Conservation (phyloP, 37 sponge, comb jelly and placozoan species). For the Crambe crambe region DNA sequence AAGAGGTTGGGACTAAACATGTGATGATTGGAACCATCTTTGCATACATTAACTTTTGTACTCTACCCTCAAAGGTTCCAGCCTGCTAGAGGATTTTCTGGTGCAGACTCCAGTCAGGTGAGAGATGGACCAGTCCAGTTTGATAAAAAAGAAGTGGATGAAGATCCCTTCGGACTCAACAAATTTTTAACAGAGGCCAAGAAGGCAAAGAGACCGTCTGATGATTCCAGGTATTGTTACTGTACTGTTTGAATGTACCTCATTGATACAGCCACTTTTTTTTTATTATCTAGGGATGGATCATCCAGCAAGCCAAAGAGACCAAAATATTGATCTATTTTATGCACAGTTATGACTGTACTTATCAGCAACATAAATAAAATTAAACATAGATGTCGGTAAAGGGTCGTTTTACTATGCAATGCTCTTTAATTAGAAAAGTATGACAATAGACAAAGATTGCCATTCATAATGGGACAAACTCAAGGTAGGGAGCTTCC, state of each 20-base stretch:
- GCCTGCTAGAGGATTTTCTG: slow-evolving; percentile 92
- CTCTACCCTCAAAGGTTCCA: slow-evolving; percentile 66
- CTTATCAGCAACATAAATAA: too few species aligned
- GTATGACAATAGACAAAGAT: too few species aligned
- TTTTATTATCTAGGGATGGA: too few species aligned
- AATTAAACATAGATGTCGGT: too few species aligned
- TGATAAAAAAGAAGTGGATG: slow-evolving; percentile 87
- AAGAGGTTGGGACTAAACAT: background rate
- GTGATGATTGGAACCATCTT: background rate
- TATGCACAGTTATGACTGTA: too few species aligned
- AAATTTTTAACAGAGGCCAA: slow-evolving; percentile 95
- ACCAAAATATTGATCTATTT: too few species aligned
- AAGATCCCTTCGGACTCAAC: slow-evolving; percentile 96
- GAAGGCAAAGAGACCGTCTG: slow-evolving; percentile 78
- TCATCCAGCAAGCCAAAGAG: too few species aligned
- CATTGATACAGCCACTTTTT: too few species aligned
- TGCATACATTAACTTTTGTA: too few species aligned
- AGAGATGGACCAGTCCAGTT: slow-evolving; percentile 97
- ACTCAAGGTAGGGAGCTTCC: slow-evolving; percentile 50
- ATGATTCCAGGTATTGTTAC: slow-evolving; percentile 43
- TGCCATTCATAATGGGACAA: slow-evolving; percentile 46
- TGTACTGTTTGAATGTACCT: too few species aligned
- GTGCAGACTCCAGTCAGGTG: slow-evolving; percentile 60
- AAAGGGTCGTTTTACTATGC: too few species aligned
- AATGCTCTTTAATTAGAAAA: slow-evolving; percentile 3